phyloP scores from a whole-genome alignment of 2,888 invertebrate species.

The Phortica magna region DNA sequence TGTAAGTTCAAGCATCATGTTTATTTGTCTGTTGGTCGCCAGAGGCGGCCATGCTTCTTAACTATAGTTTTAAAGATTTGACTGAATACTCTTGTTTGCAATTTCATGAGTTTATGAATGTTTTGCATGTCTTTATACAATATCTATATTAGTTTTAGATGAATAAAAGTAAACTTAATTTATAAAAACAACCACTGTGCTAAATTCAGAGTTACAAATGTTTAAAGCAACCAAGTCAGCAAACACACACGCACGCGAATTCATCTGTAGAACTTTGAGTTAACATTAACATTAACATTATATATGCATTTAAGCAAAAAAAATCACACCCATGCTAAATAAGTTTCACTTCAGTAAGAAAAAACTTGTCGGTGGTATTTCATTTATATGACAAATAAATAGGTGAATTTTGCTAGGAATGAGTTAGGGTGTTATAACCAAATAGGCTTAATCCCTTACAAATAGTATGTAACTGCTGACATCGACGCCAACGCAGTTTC shows the following conservation, averaged over 20 bases:
- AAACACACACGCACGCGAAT: not conserved
- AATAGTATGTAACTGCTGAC: no score
- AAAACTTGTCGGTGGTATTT: not conserved
- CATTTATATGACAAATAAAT: not conserved
- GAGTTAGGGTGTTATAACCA: not conserved
- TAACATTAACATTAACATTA: no score
- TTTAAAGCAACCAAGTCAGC: conserved; percentile 37
- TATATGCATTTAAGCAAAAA: conserved; percentile 22
- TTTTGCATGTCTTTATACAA: conserved; percentile 40
- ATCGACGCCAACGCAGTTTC: conserved; percentile 35
- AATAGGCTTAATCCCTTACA: no score
- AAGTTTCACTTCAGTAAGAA: no score
- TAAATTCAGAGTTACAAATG: conserved; percentile 60
- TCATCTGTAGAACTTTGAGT: no score
- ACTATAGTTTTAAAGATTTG: no score
- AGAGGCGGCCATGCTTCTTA: no score
- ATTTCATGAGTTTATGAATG: conserved; percentile 44
- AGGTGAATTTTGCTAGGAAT: not conserved
- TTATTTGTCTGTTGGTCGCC: no score
- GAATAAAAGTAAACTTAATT: conserved; percentile 71
- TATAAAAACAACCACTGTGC: conserved; percentile 67
- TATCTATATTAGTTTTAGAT: conserved; percentile 32
- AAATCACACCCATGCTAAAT: no score
- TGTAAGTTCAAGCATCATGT: no score
- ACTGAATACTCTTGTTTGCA: no score